Base-by-base conservation (phyloP, 2,113 vertebrate genomes). In the Synchiropus splendidus region DNA sequence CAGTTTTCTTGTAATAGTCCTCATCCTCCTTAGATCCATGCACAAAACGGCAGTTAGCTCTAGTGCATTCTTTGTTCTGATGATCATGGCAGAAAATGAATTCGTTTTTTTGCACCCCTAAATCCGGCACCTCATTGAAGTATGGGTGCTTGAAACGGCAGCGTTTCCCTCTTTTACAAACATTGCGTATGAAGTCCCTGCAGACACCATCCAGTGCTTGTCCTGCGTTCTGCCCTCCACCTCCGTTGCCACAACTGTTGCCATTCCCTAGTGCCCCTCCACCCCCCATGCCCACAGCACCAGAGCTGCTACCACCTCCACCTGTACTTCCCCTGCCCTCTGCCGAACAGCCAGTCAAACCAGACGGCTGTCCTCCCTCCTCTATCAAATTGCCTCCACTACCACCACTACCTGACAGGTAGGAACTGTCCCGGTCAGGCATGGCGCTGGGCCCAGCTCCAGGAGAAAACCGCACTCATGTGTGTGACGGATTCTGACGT, bases 21-120 rank as follows among this genome's bases (percentile, higher is more conserved):
- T 98, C 94, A 36, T 98, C 95, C 45, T 97, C 92, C 65, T 94
- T 94, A 48, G 95, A 89, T 61, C 92, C 92, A 8, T 98, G 93
- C 49, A 98, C 92, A 67, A 98, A 97, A 61, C 91, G 88, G 75
- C 93, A 98, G 77, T 88, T 97, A 60, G 88, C 79, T 6, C 94
- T 92, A 42, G 89, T 87, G 9, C 94, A 98, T 58, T 97, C 91
- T 61, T 94, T 96, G 74, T 98, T 98, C 79, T 98, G 94, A 73
- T 97, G 88, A 64, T 98, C 94, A 18, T 98, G 94, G 76, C 95
- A 98, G 78, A 98, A 98, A 64, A 97, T 90, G 72, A 98, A 97
- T 37, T 98, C 93, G 2, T 97, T 97, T 82, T 96, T 97, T 67
- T 94, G 90, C 43, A 95, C 92, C 1, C 94, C 94, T 55, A 96